Evolutionary conservation across 2,888 invertebrate genomes (phyloP).

Genomic region (Lithosia quadra): DNA sequence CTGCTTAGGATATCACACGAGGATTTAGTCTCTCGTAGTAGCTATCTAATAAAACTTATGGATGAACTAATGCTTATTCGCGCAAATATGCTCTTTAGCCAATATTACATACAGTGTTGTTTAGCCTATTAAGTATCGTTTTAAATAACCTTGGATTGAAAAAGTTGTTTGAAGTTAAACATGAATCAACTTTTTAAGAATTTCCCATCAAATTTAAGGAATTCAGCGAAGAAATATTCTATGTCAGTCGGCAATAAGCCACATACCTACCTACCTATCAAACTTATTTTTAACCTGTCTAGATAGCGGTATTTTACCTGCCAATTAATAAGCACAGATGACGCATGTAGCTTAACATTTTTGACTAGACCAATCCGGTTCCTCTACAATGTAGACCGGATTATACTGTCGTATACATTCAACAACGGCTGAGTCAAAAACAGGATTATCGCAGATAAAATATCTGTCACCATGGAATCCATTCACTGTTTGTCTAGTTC

Average conservation of each 20-base stretch:
- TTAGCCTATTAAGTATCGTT: background rate
- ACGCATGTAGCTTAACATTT: constrained; percentile 11
- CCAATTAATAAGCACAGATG: constrained; percentile 10
- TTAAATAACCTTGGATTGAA: background rate
- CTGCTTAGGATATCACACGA: background rate
- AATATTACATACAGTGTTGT: background rate
- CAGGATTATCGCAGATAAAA: background rate
- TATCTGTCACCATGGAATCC: background rate
- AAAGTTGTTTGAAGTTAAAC: constrained; percentile 1
- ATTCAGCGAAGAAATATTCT: background rate
- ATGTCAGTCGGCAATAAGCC: constrained; percentile 10
- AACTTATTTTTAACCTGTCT: constrained; percentile 1
- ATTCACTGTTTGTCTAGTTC: constrained; percentile 3
- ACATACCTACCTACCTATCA: background rate
- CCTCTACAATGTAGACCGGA: constrained; percentile 18
- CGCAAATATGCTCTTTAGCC: background rate
- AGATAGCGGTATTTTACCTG: constrained; percentile 10
- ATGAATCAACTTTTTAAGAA: background rate
- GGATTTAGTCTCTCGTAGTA: background rate
- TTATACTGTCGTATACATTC: constrained; percentile 3
- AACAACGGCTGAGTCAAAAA: constrained; percentile 5
- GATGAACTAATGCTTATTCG: too few relatives aligned
- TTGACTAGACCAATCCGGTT: constrained; percentile 14
- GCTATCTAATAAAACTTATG: background rate
- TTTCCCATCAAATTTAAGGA: constrained; percentile 1